These are phyloP conservation scores for Andrena hattorfiana DNA, from an alignment of 2,888 invertebrate species.

Conservation along the genomic window DNA sequence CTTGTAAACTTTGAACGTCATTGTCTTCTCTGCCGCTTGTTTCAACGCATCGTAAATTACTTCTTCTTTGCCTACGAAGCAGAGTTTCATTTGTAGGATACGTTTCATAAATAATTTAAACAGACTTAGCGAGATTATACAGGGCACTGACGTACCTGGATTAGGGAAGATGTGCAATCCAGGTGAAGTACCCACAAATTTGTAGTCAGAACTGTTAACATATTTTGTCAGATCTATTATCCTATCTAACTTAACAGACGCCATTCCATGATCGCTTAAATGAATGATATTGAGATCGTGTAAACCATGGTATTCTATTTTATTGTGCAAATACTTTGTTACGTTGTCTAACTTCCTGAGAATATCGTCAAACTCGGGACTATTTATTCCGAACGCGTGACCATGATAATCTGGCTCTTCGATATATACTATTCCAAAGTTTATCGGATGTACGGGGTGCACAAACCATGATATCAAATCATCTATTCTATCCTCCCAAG, in stretches of 20 bases:
- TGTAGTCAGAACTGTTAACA: slow-evolving; percentile 85
- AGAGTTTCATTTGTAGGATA: not conserved
- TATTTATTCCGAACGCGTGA: slow-evolving; percentile 88
- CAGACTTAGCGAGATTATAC: not conserved
- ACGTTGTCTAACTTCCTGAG: slow-evolving; percentile 86
- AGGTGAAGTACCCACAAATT: slow-evolving; percentile 86
- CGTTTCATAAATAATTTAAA: not conserved
- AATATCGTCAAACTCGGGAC: slow-evolving; percentile 82
- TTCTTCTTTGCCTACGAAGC: slow-evolving; percentile 84
- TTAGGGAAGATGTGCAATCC: slow-evolving; percentile 88
- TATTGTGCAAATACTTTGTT: slow-evolving; percentile 87
- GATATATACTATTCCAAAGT: slow-evolving; percentile 89
- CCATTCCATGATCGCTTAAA: slow-evolving; percentile 91
- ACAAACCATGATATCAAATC: slow-evolving; percentile 87
- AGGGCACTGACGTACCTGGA: slow-evolving; percentile 82
- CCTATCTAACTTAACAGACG: slow-evolving; percentile 85
- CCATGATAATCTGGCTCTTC: slow-evolving; percentile 90
- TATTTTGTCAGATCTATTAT: slow-evolving; percentile 87
- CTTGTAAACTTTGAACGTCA: slow-evolving; percentile 87
- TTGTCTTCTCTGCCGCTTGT: slow-evolving; percentile 82
- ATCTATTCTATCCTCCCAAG: slow-evolving; percentile 87
- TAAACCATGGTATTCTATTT: slow-evolving; percentile 86
- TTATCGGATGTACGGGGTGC: slow-evolving; percentile 87
- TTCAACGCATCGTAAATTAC: slow-evolving; percentile 86
- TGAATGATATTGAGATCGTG: slow-evolving; percentile 88